phyloP scores from a whole-genome alignment of 2,113 vertebrate species.

The Cheilinus undulatus region DNA sequence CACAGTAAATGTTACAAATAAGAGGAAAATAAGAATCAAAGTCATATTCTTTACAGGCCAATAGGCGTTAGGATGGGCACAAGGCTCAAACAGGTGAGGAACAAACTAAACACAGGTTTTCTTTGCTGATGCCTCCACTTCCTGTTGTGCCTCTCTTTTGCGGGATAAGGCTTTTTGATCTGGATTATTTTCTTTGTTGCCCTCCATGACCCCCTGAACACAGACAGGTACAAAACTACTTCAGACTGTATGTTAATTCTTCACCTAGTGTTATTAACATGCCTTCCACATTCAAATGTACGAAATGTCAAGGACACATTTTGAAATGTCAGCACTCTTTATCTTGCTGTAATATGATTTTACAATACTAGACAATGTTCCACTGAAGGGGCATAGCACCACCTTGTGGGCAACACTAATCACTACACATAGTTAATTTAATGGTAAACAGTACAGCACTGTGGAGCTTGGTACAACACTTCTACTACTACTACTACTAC shows the following conservation, averaged over 20 bases:
- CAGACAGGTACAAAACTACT: constrained; percentile 20
- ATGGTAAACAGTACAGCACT: neutral
- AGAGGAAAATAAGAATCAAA: neutral
- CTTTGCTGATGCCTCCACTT: constrained; percentile 64
- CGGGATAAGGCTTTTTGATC: constrained; percentile 54
- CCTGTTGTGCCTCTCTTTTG: constrained; percentile 71
- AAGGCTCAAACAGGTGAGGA: neutral
- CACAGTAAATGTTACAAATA: neutral
- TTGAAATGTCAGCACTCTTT: neutral
- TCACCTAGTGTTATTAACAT: neutral
- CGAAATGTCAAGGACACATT: neutral
- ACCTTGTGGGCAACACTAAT: constrained; percentile 45
- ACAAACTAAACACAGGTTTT: constrained; percentile 65
- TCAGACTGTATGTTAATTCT: neutral
- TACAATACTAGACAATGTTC: neutral
- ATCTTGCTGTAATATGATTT: neutral
- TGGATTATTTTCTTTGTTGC: constrained; percentile 53
- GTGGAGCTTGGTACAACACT: neutral
- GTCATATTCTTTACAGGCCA: neutral
- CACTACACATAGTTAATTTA: constrained; percentile 11
- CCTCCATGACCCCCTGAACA: constrained; percentile 59
- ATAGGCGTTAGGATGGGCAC: neutral
- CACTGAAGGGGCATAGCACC: constrained; percentile 21
- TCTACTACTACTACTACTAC: neutral
- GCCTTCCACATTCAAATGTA: neutral